A percentile compares a stretch with the other conserved stretches of the same genome.
Conservation (phyloP, 2,888 invertebrate species). For the Lasioglossum morio region DNA sequence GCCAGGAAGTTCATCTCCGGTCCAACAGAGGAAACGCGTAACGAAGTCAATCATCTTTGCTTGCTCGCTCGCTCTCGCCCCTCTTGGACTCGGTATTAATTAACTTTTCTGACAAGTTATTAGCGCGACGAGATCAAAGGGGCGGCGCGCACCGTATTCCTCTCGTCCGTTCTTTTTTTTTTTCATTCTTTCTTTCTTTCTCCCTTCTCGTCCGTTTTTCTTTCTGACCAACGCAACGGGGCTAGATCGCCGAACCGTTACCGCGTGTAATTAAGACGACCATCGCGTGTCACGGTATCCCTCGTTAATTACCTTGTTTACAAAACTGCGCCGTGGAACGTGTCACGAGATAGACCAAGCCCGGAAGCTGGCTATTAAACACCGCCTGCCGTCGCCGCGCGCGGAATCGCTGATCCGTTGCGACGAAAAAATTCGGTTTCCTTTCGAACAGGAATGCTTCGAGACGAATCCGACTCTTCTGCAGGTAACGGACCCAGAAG, state of each 20-base stretch:
- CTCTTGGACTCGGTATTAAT: conserved; percentile 41
- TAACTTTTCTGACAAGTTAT: conserved; percentile 59
- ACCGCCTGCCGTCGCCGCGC: neutral
- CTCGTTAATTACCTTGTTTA: conserved; percentile 46
- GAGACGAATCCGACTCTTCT: neutral
- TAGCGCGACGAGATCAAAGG: conserved; percentile 53
- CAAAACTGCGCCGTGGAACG: conserved; percentile 1
- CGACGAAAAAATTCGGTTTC: neutral
- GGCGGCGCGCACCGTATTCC: conserved; percentile 31
- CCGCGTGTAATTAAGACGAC: conserved; percentile 41
- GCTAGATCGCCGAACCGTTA: conserved; percentile 34
- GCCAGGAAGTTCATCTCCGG: conserved; percentile 55
- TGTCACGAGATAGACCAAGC: neutral
- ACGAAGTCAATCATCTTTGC: conserved; percentile 55
- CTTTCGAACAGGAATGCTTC: neutral
- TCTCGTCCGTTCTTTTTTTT: neutral
- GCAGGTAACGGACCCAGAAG: neutral
- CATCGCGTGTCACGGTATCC: conserved; percentile 41
- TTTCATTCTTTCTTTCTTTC: neutral
- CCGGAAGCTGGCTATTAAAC: neutral
- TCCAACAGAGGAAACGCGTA: conserved; percentile 31
- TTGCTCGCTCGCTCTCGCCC: conserved; percentile 11
- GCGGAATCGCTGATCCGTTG: neutral
- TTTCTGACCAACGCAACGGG: neutral
- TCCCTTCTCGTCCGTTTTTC: neutral